phyloP scores from a whole-genome alignment of 2,797 vertebrate genomes.

The Danio jaintianensis region DNA sequence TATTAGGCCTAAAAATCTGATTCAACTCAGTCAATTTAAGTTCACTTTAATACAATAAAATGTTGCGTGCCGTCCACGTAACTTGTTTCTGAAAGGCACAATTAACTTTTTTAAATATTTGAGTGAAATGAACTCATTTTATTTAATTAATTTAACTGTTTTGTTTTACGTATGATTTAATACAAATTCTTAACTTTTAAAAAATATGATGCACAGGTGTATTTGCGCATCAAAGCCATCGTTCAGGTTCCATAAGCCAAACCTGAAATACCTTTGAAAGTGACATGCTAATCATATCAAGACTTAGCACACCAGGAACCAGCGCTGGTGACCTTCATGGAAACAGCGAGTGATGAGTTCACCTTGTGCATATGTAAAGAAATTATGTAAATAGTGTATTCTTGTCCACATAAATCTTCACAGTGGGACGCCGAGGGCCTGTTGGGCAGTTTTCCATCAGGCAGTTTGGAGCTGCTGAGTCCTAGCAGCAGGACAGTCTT shows the following conservation, averaged over 20 bases:
- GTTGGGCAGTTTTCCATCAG: slow-evolving; percentile 65
- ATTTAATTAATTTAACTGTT: no score
- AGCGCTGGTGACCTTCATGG: slow-evolving; percentile 52
- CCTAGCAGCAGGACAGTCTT: slow-evolving; percentile 68
- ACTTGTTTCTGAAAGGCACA: no score
- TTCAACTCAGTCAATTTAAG: no score
- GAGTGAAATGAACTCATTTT: no score
- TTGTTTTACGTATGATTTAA: no score
- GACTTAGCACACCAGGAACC: slow-evolving; percentile 1
- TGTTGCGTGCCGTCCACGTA: no score
- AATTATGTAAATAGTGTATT: slow-evolving; percentile 70
- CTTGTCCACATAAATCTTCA: slow-evolving; percentile 66
- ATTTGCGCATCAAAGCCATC: background rate
- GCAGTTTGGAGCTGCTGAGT: slow-evolving; percentile 66
- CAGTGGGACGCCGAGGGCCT: slow-evolving; percentile 63
- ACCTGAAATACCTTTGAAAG: background rate
- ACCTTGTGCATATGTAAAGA: slow-evolving; percentile 65
- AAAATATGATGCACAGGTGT: background rate
- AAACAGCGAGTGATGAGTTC: slow-evolving; percentile 53
- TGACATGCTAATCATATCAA: slow-evolving; percentile 19
- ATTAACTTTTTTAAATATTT: no score
- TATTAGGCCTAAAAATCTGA: no score
- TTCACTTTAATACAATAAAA: no score
- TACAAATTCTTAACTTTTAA: background rate
- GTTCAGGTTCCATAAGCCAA: slow-evolving; percentile 1